Evolutionary conservation across 2,888 invertebrate species (phyloP).

Genomic region (Macroteleia sp.): DNA sequence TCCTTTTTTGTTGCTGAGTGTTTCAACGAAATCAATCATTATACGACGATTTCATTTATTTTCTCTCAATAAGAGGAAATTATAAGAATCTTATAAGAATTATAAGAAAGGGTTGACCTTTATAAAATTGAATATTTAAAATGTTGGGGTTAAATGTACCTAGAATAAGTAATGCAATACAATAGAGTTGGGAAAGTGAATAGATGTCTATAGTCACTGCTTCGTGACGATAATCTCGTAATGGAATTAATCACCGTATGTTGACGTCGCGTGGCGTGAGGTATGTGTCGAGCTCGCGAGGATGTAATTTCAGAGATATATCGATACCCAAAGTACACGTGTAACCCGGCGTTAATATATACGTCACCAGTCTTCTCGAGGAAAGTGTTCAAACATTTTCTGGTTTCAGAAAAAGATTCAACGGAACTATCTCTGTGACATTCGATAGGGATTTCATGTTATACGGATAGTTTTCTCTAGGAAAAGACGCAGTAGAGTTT

Average conservation of each 20-base stretch:
- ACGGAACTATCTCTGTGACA: not conserved
- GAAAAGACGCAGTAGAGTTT: no score
- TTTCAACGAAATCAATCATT: slow-evolving; percentile 19
- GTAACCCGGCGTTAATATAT: slow-evolving; percentile 64
- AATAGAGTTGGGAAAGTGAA: slow-evolving; percentile 27
- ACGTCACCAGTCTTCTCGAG: slow-evolving; percentile 56
- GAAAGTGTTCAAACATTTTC: slow-evolving; percentile 30
- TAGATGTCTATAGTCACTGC: slow-evolving; percentile 25
- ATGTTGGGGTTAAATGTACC: slow-evolving; percentile 1
- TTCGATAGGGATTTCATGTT: not conserved
- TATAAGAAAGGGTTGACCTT: slow-evolving; percentile 19
- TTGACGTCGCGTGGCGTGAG: slow-evolving; percentile 61
- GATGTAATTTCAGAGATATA: slow-evolving; percentile 70
- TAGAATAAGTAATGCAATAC: not conserved
- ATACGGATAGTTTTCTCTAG: not conserved
- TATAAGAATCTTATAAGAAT: no score
- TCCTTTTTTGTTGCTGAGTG: not conserved
- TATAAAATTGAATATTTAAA: not conserved
- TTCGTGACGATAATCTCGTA: slow-evolving; percentile 61
- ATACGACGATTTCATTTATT: not conserved
- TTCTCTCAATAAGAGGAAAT: not conserved
- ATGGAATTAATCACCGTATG: slow-evolving; percentile 61
- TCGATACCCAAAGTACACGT: slow-evolving; percentile 63
- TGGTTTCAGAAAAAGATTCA: slow-evolving; percentile 36
- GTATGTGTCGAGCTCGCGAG: slow-evolving; percentile 49